phyloP scores from a whole-genome alignment of 2,797 vertebrate species.

The Epinephelus coioides region DNA sequence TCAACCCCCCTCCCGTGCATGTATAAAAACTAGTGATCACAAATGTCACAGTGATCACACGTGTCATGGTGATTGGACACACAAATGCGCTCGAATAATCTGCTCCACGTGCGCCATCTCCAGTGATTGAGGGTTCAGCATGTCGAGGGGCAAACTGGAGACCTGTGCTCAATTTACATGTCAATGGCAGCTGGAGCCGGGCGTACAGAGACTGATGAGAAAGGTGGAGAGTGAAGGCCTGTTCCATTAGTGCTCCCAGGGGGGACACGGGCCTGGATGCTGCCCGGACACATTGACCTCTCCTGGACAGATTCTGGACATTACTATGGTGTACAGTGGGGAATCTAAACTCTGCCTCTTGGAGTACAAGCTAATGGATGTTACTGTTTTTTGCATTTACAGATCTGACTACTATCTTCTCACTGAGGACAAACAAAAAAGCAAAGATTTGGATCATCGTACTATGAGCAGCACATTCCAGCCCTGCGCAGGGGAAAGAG shows the following conservation, averaged over 20 bases:
- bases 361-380: constrained; percentile 73
- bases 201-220: constrained; percentile 64
- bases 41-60: constrained; percentile 60
- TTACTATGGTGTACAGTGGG: constrained; percentile 47
- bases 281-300: constrained; percentile 66
- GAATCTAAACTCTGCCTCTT: constrained; percentile 41
- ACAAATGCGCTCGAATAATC: constrained; percentile 49
- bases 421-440: constrained; percentile 39
- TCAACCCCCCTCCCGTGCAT: constrained; percentile 14
- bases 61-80: constrained; percentile 56
- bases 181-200: constrained; percentile 68
- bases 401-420: constrained; percentile 41
- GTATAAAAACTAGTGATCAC: constrained; percentile 51
- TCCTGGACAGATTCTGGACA: constrained; percentile 61
- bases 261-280: constrained; percentile 63
- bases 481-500: constrained; percentile 47
- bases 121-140: constrained; percentile 60
- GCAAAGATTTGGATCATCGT: constrained; percentile 55
- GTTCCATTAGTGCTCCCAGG: constrained; percentile 76
- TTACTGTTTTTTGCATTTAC: constrained; percentile 45
- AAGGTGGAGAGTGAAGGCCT: constrained; percentile 68
- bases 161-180: constrained; percentile 68
- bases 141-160: constrained; percentile 63
- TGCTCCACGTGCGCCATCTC: constrained; percentile 38
- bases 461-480: constrained; percentile 51